Percentiles rank a stretch among this genome's conserved stretches.
These are phyloP conservation scores for Argyresthia albistria DNA, from an alignment of 2,888 invertebrate species.

Conservation along the genomic window DNA sequence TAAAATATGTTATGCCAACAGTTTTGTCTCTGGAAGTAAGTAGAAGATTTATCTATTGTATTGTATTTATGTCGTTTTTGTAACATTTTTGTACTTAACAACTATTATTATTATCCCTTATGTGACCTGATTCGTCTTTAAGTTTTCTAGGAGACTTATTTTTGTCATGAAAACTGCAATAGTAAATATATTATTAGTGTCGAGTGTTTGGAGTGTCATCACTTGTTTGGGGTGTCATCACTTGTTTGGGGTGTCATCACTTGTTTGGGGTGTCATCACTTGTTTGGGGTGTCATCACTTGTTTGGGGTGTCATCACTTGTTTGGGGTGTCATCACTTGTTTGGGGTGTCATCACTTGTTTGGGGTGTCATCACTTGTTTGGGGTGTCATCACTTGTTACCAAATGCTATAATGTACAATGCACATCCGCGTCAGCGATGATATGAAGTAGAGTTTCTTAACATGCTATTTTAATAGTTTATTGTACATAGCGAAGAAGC, in stretches of 20 bases:
- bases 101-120: slow-evolving; percentile 49
- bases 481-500: neutral
- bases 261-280: neutral
- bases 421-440: neutral
- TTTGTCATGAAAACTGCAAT: slow-evolving; percentile 8
- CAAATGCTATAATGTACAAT: slow-evolving; percentile 33
- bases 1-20: slow-evolving; percentile 17
- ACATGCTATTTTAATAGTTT: neutral
- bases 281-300: neutral
- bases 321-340: neutral
- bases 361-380: neutral
- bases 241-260: neutral
- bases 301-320: neutral
- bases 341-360: neutral
- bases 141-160: slow-evolving; percentile 46
- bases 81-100: slow-evolving; percentile 20
- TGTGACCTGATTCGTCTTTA: slow-evolving; percentile 71
- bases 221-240: slow-evolving; percentile 15
- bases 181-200: neutral
- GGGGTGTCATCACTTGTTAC: slow-evolving; percentile 20
- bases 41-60: slow-evolving; percentile 28
- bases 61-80: slow-evolving; percentile 8
- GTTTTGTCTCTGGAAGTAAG: slow-evolving; percentile 29
- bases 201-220: neutral
- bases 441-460: neutral